Base-by-base conservation (phyloP, 2,797 vertebrate genomes). In the Tapera naevia region DNA sequence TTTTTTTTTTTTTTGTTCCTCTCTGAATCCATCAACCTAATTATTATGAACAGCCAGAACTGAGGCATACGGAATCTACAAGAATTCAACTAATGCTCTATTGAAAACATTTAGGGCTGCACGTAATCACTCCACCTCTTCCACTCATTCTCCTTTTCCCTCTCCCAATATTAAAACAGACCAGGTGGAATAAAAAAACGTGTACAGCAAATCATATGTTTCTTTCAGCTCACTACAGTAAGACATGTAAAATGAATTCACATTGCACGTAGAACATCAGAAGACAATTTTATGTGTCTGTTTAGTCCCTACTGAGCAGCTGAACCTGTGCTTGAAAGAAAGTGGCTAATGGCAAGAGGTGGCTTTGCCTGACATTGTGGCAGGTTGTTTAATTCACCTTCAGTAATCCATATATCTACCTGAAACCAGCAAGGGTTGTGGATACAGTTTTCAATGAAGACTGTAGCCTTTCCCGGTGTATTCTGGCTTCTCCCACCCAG, bases 1-100 rank as follows among this genome's bases (percentile, higher is more conserved):
- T 0, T n/a, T n/a, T n/a, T n/a, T n/a, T 16, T 27, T 53, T 71
- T 53, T 37, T 54, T 70, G 23, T 83, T 93, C 45, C 69, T 83
- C 51, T 94, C 90, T 79, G 51, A 94, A 93, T 70, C 73, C 80
- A 75, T 88, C 78, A 71, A 28, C 53, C 27, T 95, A 93, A 94
- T 90, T 86, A 88, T 75, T 86, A 75, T 24, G 60, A 95, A 41
- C 74, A 91, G 67, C 70, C 53, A 81, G 86, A 89, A 78, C 80
- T 90, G 64, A 95, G 35, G 60, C 83, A 50, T 84, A 90, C 28
- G 72, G 9, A 48, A 41, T 79, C 90, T 75, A 84, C 70, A 93
- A 91, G 71, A 73, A 87, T 85, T 91, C 86, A 96, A 90, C 90
- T 90, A 91, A 51, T 60, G 56, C 23, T 73, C 78, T 37, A 19